phyloP scores from a whole-genome alignment of 92 coral and sea anemone genomes.

The Plumapathes pennacea region DNA sequence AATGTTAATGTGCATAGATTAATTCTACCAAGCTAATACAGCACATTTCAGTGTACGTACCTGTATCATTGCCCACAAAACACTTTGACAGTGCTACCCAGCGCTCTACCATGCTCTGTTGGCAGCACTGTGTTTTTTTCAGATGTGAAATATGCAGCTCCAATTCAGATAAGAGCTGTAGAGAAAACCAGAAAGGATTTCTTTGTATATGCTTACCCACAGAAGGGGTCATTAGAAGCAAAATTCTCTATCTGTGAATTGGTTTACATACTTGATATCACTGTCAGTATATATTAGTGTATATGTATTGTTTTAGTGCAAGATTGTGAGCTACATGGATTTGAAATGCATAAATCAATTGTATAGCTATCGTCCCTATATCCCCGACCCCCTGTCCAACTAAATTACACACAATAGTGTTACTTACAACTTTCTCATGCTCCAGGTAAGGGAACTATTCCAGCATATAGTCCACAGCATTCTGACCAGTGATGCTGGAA shows the following conservation, averaged over 20 bases:
- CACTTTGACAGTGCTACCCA: constrained; percentile 8
- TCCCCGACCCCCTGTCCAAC: too few species aligned
- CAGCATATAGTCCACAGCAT: constrained; percentile 4
- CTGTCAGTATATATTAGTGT: background rate
- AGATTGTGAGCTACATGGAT: too few species aligned
- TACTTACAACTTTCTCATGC: constrained; percentile 23
- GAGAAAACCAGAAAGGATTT: background rate
- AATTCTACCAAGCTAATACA: too few species aligned
- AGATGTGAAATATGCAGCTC: constrained; percentile 6
- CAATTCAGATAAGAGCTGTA: constrained; percentile 17
- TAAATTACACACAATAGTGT: background rate
- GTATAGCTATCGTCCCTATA: too few species aligned
- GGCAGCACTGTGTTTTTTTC: background rate
- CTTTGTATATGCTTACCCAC: too few species aligned
- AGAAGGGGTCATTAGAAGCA: too few species aligned
- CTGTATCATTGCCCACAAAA: constrained; percentile 13
- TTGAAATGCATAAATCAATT: background rate
- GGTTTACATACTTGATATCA: background rate
- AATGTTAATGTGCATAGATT: too few species aligned
- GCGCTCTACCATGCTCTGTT: background rate
- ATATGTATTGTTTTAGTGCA: too few species aligned
- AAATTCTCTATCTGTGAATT: too few species aligned
- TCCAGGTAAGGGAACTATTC: constrained; percentile 5
- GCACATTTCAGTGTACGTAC: constrained; percentile 4
- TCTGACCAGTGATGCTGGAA: constrained; percentile 4